A percentile compares a stretch with the other conserved stretches of the same genome.
These are phyloP conservation scores for Drosophila orosa DNA, from an alignment of 1,140 invertebrate species.

Conservation along the genomic window DNA sequence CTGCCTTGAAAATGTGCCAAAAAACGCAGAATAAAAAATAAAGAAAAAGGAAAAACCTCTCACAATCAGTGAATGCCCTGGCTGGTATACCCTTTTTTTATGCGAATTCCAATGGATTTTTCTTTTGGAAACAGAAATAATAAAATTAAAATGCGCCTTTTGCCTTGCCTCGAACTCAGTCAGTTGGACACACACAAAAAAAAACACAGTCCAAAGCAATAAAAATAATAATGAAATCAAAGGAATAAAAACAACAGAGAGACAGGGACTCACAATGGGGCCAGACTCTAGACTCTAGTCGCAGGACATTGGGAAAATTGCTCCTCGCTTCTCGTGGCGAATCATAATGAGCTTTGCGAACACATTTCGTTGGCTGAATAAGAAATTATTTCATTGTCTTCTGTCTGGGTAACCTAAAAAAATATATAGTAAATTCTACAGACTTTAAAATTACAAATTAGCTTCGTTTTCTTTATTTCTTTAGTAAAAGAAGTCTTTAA, in stretches of 20 bases:
- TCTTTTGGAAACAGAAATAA: slow-evolving; percentile 59
- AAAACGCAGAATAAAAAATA: slow-evolving; percentile 34
- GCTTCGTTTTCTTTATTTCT: background rate
- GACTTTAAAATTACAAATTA: slow-evolving; percentile 11
- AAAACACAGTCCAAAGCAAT: slow-evolving; percentile 59
- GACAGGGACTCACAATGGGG: slow-evolving; percentile 13
- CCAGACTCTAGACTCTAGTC: slow-evolving; percentile 30
- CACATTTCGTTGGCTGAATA: slow-evolving; percentile 39
- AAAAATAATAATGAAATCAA: slow-evolving; percentile 81
- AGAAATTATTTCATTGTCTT: slow-evolving; percentile 29
- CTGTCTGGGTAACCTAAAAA: slow-evolving; percentile 8
- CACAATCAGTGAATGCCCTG: slow-evolving; percentile 57
- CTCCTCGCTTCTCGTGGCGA: slow-evolving; percentile 49
- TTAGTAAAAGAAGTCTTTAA: background rate
- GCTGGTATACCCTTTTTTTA: slow-evolving; percentile 76
- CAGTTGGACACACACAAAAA: slow-evolving; percentile 60
- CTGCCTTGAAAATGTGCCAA: slow-evolving; percentile 73
- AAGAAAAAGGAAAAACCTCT: slow-evolving; percentile 12
- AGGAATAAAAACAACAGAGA: slow-evolving; percentile 63
- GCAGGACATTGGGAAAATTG: slow-evolving; percentile 53
- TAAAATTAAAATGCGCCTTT: slow-evolving; percentile 78
- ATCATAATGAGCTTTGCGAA: slow-evolving; percentile 71
- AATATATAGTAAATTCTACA: background rate
- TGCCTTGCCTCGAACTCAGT: slow-evolving; percentile 69
- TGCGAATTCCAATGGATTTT: slow-evolving; percentile 61